Conservation (phyloP, 1,140 invertebrate genomes). For the Streblospio benedicti region DNA sequence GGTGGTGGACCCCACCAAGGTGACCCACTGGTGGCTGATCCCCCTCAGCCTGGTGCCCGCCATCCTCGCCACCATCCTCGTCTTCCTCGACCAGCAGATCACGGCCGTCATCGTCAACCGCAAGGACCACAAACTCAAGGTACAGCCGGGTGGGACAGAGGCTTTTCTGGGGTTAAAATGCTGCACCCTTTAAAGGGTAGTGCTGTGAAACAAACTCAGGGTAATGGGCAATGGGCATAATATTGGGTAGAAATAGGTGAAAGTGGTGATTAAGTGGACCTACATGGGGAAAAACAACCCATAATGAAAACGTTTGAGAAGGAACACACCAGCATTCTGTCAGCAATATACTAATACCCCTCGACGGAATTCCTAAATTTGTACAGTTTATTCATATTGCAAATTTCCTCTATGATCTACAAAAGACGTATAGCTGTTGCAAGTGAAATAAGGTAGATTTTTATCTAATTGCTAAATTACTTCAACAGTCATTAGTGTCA, state of each 20-base stretch:
- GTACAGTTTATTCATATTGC: no score
- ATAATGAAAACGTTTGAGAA: background rate
- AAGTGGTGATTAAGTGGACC: background rate
- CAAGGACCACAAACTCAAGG: conserved; percentile 91
- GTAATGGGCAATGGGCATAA: background rate
- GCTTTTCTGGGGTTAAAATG: conserved; percentile 4
- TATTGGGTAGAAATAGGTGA: background rate
- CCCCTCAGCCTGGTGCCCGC: conserved; percentile 79
- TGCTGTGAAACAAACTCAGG: no score
- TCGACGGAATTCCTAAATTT: no score
- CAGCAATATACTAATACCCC: no score
- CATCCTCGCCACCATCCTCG: conserved; percentile 86
- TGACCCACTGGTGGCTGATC: conserved; percentile 68
- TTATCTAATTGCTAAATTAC: no score
- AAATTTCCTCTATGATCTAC: no score
- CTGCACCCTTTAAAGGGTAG: background rate
- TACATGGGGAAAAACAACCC: background rate
- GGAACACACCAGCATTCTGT: background rate
- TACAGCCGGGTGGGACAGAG: conserved; percentile 13
- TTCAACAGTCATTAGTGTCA: no score
- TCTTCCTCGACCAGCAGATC: conserved; percentile 99
- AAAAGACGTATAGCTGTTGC: no score
- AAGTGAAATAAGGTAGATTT: no score
- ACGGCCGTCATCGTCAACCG: conserved; percentile 96
- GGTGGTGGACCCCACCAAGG: conserved; percentile 11